phyloP scores from a whole-genome alignment of 2,888 invertebrate species.

The Synergus gifuensis region DNA sequence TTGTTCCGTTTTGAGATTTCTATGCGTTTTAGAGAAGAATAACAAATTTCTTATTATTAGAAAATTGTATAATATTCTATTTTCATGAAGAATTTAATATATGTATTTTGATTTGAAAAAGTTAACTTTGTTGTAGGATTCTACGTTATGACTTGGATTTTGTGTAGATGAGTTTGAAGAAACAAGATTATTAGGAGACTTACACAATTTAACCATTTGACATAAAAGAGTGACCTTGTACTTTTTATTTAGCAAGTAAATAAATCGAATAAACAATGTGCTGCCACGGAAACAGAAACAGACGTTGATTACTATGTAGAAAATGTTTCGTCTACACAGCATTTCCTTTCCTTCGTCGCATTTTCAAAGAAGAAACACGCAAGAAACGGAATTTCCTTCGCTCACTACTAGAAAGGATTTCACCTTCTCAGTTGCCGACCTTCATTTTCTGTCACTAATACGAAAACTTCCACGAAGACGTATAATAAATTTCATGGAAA shows the following conservation, averaged over 20 bases:
- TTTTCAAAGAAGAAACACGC: neutral
- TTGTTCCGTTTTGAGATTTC: too few species aligned
- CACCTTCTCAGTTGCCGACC: neutral
- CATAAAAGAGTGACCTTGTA: neutral
- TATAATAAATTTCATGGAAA: neutral
- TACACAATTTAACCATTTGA: neutral
- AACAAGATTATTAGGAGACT: too few species aligned
- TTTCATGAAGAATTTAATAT: too few species aligned
- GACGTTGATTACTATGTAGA: neutral
- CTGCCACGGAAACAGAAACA: neutral
- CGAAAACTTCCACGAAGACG: neutral
- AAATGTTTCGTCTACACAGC: neutral
- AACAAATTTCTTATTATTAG: too few species aligned
- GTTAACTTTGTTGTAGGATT: too few species aligned
- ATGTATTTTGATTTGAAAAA: too few species aligned
- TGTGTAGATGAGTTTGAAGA: too few species aligned
- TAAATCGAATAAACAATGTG: neutral
- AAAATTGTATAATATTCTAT: too few species aligned
- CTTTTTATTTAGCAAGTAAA: neutral
- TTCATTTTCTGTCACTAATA: neutral
- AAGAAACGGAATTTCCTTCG: neutral
- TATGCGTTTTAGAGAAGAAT: too few species aligned
- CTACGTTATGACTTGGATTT: too few species aligned
- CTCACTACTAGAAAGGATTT: neutral
- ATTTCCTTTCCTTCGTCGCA: neutral